Evolutionary conservation across 92 coral and sea anemone genomes (phyloP).

Genomic region (Epizoanthus fatuus): DNA sequence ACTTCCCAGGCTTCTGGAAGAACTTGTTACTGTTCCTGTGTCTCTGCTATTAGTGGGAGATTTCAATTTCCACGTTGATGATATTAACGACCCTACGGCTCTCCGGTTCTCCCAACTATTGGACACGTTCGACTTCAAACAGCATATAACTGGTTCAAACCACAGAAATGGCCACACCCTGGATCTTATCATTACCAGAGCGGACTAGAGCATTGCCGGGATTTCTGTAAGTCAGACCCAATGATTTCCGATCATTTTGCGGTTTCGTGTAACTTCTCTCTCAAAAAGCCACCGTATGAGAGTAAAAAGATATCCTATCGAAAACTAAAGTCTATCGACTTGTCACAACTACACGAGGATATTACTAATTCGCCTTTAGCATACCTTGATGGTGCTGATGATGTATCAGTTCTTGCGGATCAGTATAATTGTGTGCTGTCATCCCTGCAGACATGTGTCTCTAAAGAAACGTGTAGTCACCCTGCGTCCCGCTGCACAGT

Average conservation of each 20-base stretch:
- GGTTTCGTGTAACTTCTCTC: slow-evolving; percentile 32
- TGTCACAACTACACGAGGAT: slow-evolving; percentile 23
- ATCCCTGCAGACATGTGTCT: slow-evolving; percentile 47
- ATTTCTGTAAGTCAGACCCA: slow-evolving; percentile 31
- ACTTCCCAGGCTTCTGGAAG: slow-evolving; percentile 19
- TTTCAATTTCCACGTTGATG: slow-evolving; percentile 49
- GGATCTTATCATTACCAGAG: slow-evolving; percentile 46
- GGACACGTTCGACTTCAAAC: slow-evolving; percentile 39
- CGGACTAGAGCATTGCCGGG: slow-evolving; percentile 45
- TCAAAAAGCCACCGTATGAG: slow-evolving; percentile 41
- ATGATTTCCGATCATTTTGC: slow-evolving; percentile 52
- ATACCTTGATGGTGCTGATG: background rate
- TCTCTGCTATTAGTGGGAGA: slow-evolving; percentile 33
- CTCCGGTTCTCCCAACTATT: slow-evolving; percentile 17
- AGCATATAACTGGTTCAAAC: slow-evolving; percentile 35
- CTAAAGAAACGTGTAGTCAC: slow-evolving; percentile 54
- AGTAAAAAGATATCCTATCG: slow-evolving; percentile 33
- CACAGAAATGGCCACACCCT: slow-evolving; percentile 41
- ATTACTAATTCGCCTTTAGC: slow-evolving; percentile 5
- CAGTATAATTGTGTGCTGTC: slow-evolving; percentile 27
- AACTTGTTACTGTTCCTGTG: slow-evolving; percentile 32
- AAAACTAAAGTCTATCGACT: slow-evolving; percentile 20
- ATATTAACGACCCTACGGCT: slow-evolving; percentile 7
- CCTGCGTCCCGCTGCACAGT: slow-evolving; percentile 54
- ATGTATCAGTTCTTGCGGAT: too few relatives aligned